phyloP scores from a whole-genome alignment of 1,140 invertebrate species.

The Pantala flavescens region DNA sequence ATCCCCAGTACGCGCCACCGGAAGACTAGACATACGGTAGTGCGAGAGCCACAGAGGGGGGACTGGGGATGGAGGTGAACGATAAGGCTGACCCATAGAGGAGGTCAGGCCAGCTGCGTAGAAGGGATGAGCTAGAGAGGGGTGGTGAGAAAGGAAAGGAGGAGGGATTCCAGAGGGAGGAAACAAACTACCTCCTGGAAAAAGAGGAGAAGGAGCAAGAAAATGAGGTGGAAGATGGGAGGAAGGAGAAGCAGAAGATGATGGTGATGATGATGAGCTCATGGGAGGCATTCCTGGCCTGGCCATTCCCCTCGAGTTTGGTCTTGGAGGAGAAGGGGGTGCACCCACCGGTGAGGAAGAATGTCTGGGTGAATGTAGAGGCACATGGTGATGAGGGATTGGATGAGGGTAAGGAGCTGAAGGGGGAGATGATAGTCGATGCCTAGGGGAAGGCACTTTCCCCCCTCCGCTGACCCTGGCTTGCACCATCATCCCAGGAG shows the following conservation, averaged over 20 bases:
- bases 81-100: constrained; percentile 15
- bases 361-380: constrained; percentile 14
- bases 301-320: constrained; percentile 15
- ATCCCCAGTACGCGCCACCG: constrained; percentile 15
- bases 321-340: constrained; percentile 11
- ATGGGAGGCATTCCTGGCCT: constrained; percentile 20
- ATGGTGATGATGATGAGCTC: constrained; percentile 12
- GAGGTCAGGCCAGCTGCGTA: constrained; percentile 11
- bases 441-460: background rate
- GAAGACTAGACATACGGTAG: constrained; percentile 25
- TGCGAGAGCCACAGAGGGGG: constrained; percentile 20
- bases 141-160: constrained; percentile 20
- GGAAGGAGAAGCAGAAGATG: constrained; percentile 15
- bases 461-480: background rate
- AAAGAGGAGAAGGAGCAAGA: constrained; percentile 3
- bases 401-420: background rate
- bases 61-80: constrained; percentile 17
- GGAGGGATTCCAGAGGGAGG: constrained; percentile 18
- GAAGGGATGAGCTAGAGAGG: constrained; percentile 15
- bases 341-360: background rate
- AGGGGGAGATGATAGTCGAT: background rate
- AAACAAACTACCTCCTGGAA: background rate
- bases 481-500: background rate
- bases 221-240: constrained; percentile 8
- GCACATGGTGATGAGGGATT: background rate